Conservation (phyloP, 2,888 invertebrate genomes). For the Petrophora chlorosata region DNA sequence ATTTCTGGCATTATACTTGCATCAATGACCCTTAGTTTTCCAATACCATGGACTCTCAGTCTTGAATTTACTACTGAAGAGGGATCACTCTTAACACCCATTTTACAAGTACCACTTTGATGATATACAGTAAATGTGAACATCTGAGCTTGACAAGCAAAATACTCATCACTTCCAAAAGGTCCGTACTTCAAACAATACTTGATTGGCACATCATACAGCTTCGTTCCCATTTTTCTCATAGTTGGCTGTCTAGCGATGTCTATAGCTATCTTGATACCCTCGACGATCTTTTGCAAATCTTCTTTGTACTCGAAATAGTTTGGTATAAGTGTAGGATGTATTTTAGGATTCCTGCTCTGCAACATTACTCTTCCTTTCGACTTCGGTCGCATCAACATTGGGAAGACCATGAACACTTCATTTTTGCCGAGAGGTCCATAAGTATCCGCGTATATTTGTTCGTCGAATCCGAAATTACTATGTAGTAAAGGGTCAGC, state of each 20-base stretch:
- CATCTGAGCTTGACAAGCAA: constrained; percentile 86
- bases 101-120: constrained; percentile 87
- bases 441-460: constrained; percentile 69
- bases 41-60: constrained; percentile 86
- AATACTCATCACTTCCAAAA: constrained; percentile 87
- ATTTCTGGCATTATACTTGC: constrained; percentile 92
- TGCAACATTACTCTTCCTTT: constrained; percentile 86
- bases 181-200: constrained; percentile 81
- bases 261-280: constrained; percentile 84
- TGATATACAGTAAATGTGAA: constrained; percentile 89
- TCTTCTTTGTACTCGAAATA: constrained; percentile 88
- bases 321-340: constrained; percentile 90
- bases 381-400: constrained; percentile 89
- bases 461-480: constrained; percentile 81
- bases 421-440: constrained; percentile 67
- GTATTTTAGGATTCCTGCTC: constrained; percentile 87
- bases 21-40: constrained; percentile 88
- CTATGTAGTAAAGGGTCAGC: constrained; percentile 71
- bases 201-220: constrained; percentile 85
- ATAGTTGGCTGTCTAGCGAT: constrained; percentile 84
- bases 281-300: constrained; percentile 85
- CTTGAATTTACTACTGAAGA: constrained; percentile 86
- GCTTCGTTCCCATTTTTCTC: constrained; percentile 80
- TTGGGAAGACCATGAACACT: constrained; percentile 85
- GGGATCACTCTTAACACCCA: constrained; percentile 83